Percentiles rank a stretch among this genome's conserved stretches.
Evolutionary conservation across 2,888 invertebrate genomes (phyloP).

Genomic region (Limnephilus marmoratus): DNA sequence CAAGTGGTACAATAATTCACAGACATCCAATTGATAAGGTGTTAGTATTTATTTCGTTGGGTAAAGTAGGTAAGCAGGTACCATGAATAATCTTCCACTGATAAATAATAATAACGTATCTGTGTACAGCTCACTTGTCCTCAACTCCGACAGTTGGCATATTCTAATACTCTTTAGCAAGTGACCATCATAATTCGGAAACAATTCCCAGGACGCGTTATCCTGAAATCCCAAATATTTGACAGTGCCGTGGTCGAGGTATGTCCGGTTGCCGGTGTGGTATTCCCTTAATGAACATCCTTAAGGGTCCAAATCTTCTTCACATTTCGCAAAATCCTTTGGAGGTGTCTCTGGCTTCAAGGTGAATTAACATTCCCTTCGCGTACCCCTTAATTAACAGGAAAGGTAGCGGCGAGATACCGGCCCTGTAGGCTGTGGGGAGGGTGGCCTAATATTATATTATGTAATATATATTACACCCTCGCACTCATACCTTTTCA

Average conservation of each 20-base stretch:
- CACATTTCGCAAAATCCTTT: slow-evolving; percentile 33
- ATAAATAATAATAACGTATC: background rate
- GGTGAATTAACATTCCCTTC: slow-evolving; percentile 45
- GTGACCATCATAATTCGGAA: background rate
- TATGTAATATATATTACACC: background rate
- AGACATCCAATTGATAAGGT: too few species aligned
- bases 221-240: slow-evolving; percentile 48
- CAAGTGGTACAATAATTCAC: too few species aligned
- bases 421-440: background rate
- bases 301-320: slow-evolving; percentile 39
- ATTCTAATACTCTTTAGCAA: background rate
- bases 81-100: background rate
- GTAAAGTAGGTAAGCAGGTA: too few species aligned
- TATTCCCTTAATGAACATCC: slow-evolving; percentile 58
- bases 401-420: background rate
- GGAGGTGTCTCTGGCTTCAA: slow-evolving; percentile 8
- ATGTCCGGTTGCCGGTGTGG: slow-evolving; percentile 47
- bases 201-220: background rate
- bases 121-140: background rate
- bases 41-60: too few species aligned
- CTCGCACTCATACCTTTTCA: background rate
- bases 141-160: background rate
- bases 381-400: slow-evolving; percentile 4
- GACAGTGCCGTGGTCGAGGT: slow-evolving; percentile 34
- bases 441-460: background rate